phyloP scores from a whole-genome alignment of 2,888 invertebrate species.

The Drosophila nr. perissopoda region DNA sequence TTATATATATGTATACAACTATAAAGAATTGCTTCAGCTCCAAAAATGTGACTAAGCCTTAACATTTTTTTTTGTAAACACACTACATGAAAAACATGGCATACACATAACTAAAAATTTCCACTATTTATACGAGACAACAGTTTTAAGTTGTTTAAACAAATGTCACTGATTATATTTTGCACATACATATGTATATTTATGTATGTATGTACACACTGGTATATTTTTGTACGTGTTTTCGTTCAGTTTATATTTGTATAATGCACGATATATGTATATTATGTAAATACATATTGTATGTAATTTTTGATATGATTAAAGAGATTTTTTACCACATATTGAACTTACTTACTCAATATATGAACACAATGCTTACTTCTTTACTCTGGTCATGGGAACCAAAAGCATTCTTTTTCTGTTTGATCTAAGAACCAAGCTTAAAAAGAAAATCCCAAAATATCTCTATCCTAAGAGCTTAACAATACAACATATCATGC shows the following conservation, averaged over 20 bases:
- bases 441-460: constrained; percentile 14
- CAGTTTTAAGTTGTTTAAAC: constrained; percentile 72
- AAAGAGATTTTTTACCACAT: constrained; percentile 53
- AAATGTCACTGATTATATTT: constrained; percentile 73
- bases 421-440: constrained; percentile 33
- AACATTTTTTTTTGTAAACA: constrained; percentile 11
- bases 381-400: constrained; percentile 58
- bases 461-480: constrained; percentile 69
- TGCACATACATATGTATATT: constrained; percentile 55
- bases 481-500: constrained; percentile 51
- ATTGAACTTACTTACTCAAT: constrained; percentile 30
- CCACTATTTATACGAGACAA: constrained; percentile 46
- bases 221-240: constrained; percentile 65
- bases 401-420: constrained; percentile 48
- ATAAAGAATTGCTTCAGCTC: constrained; percentile 64
- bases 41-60: constrained; percentile 53
- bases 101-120: constrained; percentile 6
- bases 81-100: constrained; percentile 28
- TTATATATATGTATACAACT: constrained; percentile 70
- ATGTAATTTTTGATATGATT: constrained; percentile 75
- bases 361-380: constrained; percentile 50
- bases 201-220: constrained; percentile 49
- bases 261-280: constrained; percentile 57
- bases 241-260: constrained; percentile 34
- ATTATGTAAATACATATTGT: constrained; percentile 69